phyloP scores from a whole-genome alignment of 2,113 vertebrate genomes.

The Rousettus leschenaultii region DNA sequence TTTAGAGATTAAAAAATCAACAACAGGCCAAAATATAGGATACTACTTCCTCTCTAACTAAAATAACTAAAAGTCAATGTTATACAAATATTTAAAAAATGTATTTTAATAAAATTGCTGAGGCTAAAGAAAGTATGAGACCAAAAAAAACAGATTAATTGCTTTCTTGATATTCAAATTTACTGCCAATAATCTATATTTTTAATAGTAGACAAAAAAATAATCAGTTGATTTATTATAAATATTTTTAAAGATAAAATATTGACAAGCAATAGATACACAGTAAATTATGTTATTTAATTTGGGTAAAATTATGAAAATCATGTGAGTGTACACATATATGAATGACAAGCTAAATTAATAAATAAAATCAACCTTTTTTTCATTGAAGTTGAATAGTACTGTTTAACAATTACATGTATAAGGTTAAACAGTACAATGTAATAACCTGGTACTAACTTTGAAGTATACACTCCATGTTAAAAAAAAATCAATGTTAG shows the following conservation, averaged over 20 bases:
- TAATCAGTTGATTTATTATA: neutral
- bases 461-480: neutral
- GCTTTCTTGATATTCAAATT: neutral
- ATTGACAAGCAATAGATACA: neutral
- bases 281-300: neutral
- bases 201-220: neutral
- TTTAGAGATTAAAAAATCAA: neutral
- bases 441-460: neutral
- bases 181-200: neutral
- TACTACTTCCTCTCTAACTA: neutral
- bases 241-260: neutral
- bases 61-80: neutral
- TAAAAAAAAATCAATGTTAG: neutral
- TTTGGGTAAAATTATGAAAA: constrained; percentile 24
- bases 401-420: neutral
- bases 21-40: neutral
- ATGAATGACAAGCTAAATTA: neutral
- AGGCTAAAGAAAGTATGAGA: neutral
- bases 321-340: neutral
- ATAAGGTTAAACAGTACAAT: neutral
- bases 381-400: neutral
- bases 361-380: neutral
- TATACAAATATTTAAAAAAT: neutral
- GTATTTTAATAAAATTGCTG: constrained; percentile 27
- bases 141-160: neutral